Evolutionary conservation across 2,113 vertebrate species (phyloP), one percentile per base, ranked within the genome.

Genomic region (Ancistrus triradiatus): DNA sequence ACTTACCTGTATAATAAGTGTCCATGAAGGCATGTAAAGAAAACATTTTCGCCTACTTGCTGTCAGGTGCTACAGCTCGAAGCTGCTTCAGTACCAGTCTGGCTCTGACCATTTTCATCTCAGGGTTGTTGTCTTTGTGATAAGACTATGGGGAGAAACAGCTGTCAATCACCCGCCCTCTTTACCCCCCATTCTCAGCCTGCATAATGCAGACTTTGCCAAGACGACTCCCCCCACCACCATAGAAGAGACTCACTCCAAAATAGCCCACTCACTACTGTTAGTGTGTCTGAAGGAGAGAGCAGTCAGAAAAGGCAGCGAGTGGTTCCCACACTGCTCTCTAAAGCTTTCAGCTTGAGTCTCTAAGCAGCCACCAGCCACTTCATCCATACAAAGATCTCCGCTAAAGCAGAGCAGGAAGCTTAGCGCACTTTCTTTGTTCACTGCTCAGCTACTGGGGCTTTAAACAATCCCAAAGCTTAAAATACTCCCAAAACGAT

Each of bases 241-340:
- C 52, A 35, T 31, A 64, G 47, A 47, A 61, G 56, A 64, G 72
- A 74, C 69, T 69, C 50, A 66, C 57, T 47, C 51, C 72, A 66
- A 18, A 56, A 60, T 62, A 71, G 66, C 62, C 47, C 46, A 19
- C 15, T 38, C 27, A 35, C 47, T 44, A 13, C 21, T 38, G 28
- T 63, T 35, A 5, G 38, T 44, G 24, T 58, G 49, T 49, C 7
- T 15, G n/a, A 52, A 62, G 64, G 22, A 53, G 28, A 18, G 38
- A 43, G 40, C 9, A 25, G 6, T 7, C 2, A 35, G 35, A 27
- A 57, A 50, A 22, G 52, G 55, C 62, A 66, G 22, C 49, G 63
- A 70, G 50, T 63, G 50, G 57, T 61, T 69, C 72, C 72, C 66
- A 69, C 66, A 74, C 43, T 59, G 55, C 48, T 24, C 66, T 66